Percentiles rank a stretch among this genome's conserved stretches.
Evolutionary conservation across 2,797 vertebrate species (phyloP).

Genomic region (Telmatherina bonti): DNA sequence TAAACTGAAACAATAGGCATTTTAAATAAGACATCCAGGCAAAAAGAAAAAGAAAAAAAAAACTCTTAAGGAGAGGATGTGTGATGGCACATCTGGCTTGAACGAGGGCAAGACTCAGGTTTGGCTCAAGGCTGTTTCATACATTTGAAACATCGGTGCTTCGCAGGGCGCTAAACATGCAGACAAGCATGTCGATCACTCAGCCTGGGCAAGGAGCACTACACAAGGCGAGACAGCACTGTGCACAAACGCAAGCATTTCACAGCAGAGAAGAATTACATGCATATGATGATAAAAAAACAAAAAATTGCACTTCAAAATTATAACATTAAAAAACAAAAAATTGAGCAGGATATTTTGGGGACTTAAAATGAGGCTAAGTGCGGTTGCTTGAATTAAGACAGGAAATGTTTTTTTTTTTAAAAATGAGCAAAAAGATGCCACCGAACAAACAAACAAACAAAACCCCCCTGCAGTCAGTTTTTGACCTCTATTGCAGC

Average conservation of each 20-base stretch:
- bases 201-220: conserved; percentile 49
- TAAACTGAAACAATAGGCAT: conserved; percentile 62
- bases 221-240: conserved; percentile 57
- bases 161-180: conserved; percentile 65
- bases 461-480: conserved; percentile 32
- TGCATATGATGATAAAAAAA: conserved; percentile 48
- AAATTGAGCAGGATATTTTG: conserved; percentile 31
- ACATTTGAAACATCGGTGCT: conserved; percentile 56
- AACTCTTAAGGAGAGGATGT: conserved; percentile 60
- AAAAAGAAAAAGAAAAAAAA: conserved; percentile 24
- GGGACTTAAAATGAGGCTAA: conserved; percentile 38
- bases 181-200: conserved; percentile 48
- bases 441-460: not conserved
- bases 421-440: too few species aligned
- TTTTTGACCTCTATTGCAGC: conserved; percentile 42
- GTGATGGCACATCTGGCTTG: conserved; percentile 79
- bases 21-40: conserved; percentile 70
- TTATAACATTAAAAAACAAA: conserved; percentile 13
- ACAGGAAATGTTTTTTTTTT: conserved; percentile 18
- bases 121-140: conserved; percentile 58
- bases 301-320: conserved; percentile 74
- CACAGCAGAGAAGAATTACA: conserved; percentile 66
- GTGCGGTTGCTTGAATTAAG: conserved; percentile 35
- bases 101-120: conserved; percentile 57
- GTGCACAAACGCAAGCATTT: conserved; percentile 60